These are phyloP conservation scores for Cyanoliseus patagonus DNA, from an alignment of 2,113 vertebrate genomes.

Conservation along the genomic window DNA sequence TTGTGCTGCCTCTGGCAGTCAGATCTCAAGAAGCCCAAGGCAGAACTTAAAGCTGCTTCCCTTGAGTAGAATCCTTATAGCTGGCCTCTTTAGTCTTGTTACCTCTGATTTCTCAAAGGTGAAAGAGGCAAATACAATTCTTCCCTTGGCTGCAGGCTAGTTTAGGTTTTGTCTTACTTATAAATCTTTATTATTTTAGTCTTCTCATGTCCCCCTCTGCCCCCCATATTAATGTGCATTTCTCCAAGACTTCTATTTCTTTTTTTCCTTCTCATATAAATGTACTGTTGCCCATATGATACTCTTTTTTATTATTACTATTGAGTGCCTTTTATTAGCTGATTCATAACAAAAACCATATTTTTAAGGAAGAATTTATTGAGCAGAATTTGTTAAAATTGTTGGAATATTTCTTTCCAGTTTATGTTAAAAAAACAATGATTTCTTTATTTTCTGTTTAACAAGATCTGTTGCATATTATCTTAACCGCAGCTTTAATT, in stretches of 20 bases:
- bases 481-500: background rate
- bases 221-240: background rate
- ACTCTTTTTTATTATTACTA: background rate
- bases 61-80: background rate
- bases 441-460: background rate
- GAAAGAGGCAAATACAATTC: background rate
- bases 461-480: background rate
- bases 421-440: background rate
- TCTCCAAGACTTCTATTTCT: background rate
- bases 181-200: background rate
- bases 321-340: background rate
- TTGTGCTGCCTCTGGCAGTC: background rate
- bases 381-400: background rate
- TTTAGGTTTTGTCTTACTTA: background rate
- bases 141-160: background rate
- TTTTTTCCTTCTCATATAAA: background rate
- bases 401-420: background rate
- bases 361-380: background rate
- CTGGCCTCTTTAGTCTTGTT: background rate
- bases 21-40: background rate
- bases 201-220: rapidly evolving
- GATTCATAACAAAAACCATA: background rate
- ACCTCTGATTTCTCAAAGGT: background rate
- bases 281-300: background rate
- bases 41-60: background rate